These are phyloP conservation scores for Macroglossus sobrinus DNA, from an alignment of 2,113 vertebrate genomes.

Conservation along the genomic window DNA sequence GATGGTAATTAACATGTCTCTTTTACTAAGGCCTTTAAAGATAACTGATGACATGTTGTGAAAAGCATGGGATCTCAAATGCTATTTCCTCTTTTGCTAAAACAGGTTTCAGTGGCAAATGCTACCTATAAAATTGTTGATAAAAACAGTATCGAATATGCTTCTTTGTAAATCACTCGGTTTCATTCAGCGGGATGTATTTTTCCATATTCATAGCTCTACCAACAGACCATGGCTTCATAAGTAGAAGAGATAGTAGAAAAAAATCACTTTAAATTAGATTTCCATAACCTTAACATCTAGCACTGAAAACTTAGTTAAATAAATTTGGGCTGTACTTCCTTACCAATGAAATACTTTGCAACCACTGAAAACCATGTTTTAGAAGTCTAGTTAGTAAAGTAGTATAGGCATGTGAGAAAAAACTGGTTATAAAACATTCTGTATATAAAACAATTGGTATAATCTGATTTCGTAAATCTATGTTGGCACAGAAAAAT, in stretches of 20 bases:
- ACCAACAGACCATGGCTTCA: neutral
- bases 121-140: slow-evolving; percentile 12
- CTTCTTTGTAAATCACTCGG: slow-evolving; percentile 19
- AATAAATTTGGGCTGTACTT: neutral
- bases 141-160: neutral
- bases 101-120: slow-evolving; percentile 32
- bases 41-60: slow-evolving; percentile 46
- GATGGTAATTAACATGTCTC: slow-evolving; percentile 49
- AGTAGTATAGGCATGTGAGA: neutral
- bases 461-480: neutral
- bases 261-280: neutral
- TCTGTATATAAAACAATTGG: neutral
- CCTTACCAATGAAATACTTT: neutral
- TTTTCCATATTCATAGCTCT: neutral
- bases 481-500: neutral
- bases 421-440: neutral
- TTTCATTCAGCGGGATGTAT: neutral
- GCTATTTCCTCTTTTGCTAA: slow-evolving; percentile 29
- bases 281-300: neutral
- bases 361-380: neutral
- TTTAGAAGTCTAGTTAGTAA: neutral
- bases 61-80: slow-evolving; percentile 14
- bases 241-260: neutral
- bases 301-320: neutral
- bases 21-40: slow-evolving; percentile 46